These are phyloP conservation scores for Leptura quadrifasciata DNA, from an alignment of 2,888 invertebrate species.

Conservation along the genomic window DNA sequence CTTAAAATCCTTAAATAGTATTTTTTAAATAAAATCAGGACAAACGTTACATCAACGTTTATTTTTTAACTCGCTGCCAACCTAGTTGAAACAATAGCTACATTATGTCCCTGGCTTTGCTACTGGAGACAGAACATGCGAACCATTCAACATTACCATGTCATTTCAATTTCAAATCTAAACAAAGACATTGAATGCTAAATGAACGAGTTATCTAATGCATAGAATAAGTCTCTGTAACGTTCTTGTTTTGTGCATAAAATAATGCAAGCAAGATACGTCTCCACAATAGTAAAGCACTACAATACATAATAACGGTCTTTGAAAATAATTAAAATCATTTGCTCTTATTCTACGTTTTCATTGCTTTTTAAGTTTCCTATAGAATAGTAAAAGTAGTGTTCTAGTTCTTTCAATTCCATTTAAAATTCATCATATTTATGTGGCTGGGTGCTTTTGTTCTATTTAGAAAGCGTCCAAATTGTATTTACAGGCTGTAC, in stretches of 20 bases:
- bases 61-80: not conserved
- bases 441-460: not conserved
- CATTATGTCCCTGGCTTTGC: not conserved
- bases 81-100: not conserved
- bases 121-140: not conserved
- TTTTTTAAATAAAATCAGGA: not conserved
- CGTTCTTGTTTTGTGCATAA: conserved; percentile 23
- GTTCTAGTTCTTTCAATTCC: not conserved
- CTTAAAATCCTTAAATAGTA: no score
- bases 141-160: not conserved
- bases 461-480: not conserved
- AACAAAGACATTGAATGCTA: conserved; percentile 20
- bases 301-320: not conserved
- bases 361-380: conserved; percentile 1
- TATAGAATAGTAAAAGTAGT: not conserved
- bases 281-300: conserved; percentile 1
- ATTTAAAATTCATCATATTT: not conserved
- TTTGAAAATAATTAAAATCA: conserved; percentile 17
- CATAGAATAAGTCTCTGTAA: not conserved
- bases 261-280: conserved; percentile 8
- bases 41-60: not conserved
- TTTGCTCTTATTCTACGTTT: conserved; percentile 9
- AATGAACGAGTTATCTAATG: conserved; percentile 13
- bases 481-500: not conserved
- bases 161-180: conserved; percentile 21